phyloP scores from a whole-genome alignment of 2,888 invertebrate genomes.

The Anodontia alba region DNA sequence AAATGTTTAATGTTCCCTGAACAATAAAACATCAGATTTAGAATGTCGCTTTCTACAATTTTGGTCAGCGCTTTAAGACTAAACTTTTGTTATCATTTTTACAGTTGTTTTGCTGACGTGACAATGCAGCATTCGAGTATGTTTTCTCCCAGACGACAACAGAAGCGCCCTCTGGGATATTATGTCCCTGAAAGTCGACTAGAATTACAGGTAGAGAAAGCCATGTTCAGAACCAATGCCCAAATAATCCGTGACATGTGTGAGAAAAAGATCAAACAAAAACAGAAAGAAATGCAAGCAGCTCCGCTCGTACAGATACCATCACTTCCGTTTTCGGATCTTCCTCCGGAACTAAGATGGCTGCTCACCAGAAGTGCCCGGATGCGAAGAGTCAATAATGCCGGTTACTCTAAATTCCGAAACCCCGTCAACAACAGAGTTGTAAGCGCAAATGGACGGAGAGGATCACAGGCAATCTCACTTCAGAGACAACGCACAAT shows the following conservation, averaged over 20 bases:
- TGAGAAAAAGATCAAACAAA: constrained; percentile 40
- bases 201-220: constrained; percentile 65
- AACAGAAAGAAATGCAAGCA: constrained; percentile 21
- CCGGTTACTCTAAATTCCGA: constrained; percentile 60
- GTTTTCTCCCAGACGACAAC: constrained; percentile 43
- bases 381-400: constrained; percentile 65
- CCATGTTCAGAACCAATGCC: constrained; percentile 59
- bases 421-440: constrained; percentile 63
- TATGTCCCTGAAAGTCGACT: constrained; percentile 58
- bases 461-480: constrained; percentile 27
- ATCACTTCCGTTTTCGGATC: background rate
- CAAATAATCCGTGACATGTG: constrained; percentile 60
- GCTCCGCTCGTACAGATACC: background rate
- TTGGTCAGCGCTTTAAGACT: too few relatives aligned
- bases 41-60: too few relatives aligned
- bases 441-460: constrained; percentile 57
- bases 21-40: too few relatives aligned
- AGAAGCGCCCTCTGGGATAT: constrained; percentile 55
- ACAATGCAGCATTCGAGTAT: constrained; percentile 15
- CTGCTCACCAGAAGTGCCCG: constrained; percentile 59
- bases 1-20: too few relatives aligned
- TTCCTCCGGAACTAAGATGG: constrained; percentile 56
- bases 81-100: background rate
- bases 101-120: background rate
- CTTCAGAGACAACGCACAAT: constrained; percentile 50